Percentiles rank a stretch among this genome's conserved stretches.
phyloP scores from a whole-genome alignment of 2,113 vertebrate species.

The Sylvietta virens region DNA sequence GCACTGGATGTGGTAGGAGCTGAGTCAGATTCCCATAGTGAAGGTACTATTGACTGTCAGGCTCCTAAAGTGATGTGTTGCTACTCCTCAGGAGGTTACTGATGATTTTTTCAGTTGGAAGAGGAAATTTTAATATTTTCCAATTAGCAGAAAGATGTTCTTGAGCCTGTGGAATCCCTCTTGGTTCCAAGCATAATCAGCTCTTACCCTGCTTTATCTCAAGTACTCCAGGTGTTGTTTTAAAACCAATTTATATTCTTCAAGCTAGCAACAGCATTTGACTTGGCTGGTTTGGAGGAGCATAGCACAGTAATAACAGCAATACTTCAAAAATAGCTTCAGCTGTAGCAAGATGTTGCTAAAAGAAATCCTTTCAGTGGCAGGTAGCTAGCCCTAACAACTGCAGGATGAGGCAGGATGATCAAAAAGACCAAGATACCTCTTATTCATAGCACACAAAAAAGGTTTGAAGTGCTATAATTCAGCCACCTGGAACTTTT shows the following conservation, averaged over 20 bases:
- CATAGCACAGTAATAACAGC: not conserved
- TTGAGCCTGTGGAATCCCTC: not conserved
- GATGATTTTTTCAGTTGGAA: not conserved
- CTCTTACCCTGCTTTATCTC: not conserved
- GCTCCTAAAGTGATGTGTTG: not conserved
- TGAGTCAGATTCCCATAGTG: not conserved
- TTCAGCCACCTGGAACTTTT: not conserved
- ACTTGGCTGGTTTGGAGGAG: not conserved
- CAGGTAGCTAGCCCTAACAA: not conserved
- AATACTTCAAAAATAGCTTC: not conserved
- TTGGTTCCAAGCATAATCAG: not conserved
- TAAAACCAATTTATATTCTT: not conserved
- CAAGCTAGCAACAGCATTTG: not conserved
- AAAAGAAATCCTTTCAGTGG: not conserved
- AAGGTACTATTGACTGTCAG: not conserved
- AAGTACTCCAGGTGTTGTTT: not conserved
- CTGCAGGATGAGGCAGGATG: not conserved
- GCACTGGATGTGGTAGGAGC: not conserved
- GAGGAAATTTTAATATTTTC: not conserved
- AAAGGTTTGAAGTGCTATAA: not conserved
- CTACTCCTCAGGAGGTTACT: not conserved
- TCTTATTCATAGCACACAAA: not conserved
- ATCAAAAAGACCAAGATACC: not conserved
- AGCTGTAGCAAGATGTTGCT: not conserved
- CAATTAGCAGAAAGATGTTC: not conserved